Conservation (phyloP, 2,797 vertebrate species). For the Acanthornis magna region DNA sequence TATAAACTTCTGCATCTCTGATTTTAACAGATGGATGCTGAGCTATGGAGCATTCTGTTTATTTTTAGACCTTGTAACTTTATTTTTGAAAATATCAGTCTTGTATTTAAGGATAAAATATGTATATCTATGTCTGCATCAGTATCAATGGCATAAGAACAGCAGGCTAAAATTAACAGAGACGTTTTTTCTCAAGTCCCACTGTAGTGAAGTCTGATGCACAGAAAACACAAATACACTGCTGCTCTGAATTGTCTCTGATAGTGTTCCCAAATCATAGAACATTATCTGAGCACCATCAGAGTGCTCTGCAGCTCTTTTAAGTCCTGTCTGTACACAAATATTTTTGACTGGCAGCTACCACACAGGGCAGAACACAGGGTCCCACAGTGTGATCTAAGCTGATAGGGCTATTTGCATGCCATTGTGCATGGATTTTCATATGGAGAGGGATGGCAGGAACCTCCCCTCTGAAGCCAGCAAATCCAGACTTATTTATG, state of each 20-base stretch:
- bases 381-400: too few relatives aligned
- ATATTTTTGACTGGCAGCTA: neutral
- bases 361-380: neutral
- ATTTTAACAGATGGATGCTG: neutral
- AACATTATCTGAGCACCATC: neutral
- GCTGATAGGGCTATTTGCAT: neutral
- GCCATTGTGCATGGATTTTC: neutral
- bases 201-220: accelerated
- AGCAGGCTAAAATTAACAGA: neutral
- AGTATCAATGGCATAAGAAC: neutral
- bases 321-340: neutral
- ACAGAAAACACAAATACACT: neutral
- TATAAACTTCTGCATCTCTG: neutral
- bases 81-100: neutral
- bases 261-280: neutral
- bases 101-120: neutral
- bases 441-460: neutral
- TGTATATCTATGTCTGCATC: neutral
- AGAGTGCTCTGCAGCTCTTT: neutral
- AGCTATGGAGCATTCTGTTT: neutral
- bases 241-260: neutral
- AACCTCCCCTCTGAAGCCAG: neutral
- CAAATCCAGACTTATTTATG: neutral
- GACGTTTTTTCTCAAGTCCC: neutral
- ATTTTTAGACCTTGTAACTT: neutral